These are phyloP conservation scores for Globia sparganii DNA, from an alignment of 2,888 invertebrate genomes.

Conservation along the genomic window DNA sequence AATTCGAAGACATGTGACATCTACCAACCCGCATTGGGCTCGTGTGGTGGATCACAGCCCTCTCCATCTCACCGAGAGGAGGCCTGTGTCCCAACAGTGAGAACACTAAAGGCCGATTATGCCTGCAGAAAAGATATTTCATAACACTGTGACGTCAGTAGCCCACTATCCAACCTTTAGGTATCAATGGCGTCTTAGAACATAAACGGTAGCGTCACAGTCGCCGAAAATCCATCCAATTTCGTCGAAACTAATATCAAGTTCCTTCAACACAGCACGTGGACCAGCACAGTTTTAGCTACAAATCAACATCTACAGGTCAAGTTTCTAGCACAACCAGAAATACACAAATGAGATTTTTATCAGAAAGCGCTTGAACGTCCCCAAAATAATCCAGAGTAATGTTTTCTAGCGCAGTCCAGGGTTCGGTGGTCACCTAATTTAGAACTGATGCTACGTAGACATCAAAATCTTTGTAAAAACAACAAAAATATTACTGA, in stretches of 20 bases:
- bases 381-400: constrained; percentile 51
- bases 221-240: neutral
- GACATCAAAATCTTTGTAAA: constrained; percentile 29
- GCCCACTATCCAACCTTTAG: constrained; percentile 9
- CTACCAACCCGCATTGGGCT: too few species aligned
- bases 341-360: constrained; percentile 54
- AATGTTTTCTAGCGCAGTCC: constrained; percentile 50
- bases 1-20: neutral
- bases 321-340: constrained; percentile 56
- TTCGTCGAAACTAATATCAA: constrained; percentile 11
- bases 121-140: neutral
- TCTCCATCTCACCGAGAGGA: too few species aligned
- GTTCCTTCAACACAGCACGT: constrained; percentile 43
- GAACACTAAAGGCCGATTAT: neutral
- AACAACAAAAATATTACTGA: constrained; percentile 21
- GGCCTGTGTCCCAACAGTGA: too few species aligned
- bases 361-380: constrained; percentile 30
- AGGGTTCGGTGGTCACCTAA: constrained; percentile 51
- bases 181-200: constrained; percentile 1
- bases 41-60: too few species aligned
- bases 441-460: constrained; percentile 51
- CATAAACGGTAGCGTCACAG: neutral
- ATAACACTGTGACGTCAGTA: constrained; percentile 16
- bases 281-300: constrained; percentile 53
- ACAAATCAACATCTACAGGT: constrained; percentile 45